Conservation (phyloP, 2,113 vertebrate genomes). For the Bostrychus sinensis region DNA sequence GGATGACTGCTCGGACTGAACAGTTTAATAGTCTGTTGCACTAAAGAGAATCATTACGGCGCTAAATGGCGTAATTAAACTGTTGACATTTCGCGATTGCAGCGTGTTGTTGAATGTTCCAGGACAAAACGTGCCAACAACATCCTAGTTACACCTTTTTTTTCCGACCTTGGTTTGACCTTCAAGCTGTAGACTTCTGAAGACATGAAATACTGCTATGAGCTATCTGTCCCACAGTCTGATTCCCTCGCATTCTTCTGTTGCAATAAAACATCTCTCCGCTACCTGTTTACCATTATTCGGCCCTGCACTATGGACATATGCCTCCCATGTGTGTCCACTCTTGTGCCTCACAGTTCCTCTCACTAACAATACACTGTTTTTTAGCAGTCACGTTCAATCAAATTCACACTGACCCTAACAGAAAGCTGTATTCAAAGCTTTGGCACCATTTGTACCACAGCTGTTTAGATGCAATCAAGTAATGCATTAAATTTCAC, state of each 20-base stretch:
- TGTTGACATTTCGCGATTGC: slow-evolving; percentile 27
- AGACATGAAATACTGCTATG: too few relatives aligned
- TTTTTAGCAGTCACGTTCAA: slow-evolving; percentile 47
- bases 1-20: slow-evolving; percentile 42
- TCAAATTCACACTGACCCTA: slow-evolving; percentile 34
- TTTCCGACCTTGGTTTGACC: not conserved
- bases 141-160: slow-evolving; percentile 3
- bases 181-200: slow-evolving; percentile 3
- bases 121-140: slow-evolving; percentile 5
- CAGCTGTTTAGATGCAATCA: slow-evolving; percentile 17
- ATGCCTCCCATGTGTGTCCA: slow-evolving; percentile 41
- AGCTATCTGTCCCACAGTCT: not conserved
- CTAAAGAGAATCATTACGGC: slow-evolving; percentile 42
- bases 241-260: not conserved
- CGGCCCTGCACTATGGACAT: slow-evolving; percentile 11
- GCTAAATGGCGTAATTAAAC: slow-evolving; percentile 34
- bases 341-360: too few relatives aligned
- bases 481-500: slow-evolving; percentile 19
- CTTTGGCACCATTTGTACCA: slow-evolving; percentile 20
- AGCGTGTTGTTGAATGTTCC: not conserved
- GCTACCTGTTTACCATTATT: slow-evolving; percentile 1
- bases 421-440: slow-evolving; percentile 29
- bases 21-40: slow-evolving; percentile 34
- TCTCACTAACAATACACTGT: slow-evolving; percentile 29
- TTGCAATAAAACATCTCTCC: not conserved